Evolutionary conservation across 2,888 invertebrate genomes (phyloP), one percentile per base, ranked within the genome.

Genomic region (Ectemnius cavifrons): DNA sequence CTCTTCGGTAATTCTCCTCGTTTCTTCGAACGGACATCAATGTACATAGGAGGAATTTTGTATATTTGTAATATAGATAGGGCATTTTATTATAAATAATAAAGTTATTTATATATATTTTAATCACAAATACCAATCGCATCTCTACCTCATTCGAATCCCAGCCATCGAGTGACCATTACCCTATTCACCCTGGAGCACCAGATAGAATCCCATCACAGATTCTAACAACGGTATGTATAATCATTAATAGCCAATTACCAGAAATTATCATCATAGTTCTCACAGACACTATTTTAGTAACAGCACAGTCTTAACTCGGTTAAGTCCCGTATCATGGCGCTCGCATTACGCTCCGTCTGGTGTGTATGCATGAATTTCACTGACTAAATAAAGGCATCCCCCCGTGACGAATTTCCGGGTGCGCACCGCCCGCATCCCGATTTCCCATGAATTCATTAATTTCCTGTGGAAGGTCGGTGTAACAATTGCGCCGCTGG

Each of bases 11-110:
- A 83, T 68, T 76, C 83, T 84, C 82, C 37, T 82, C 79, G 84
- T 86, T 85, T 85, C 80, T 74, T 86, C 85, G 83, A 79, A 79
- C 76, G 79, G 76, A 78, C 79, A 77, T 84, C 81, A 80, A 82
- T 88, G 88, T 88, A 88, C 79, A 88, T 88, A 83, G 83, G 74
- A 81, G 86, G 82, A 87, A 82, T 87, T 88, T 88, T 88, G 87
- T 88, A 88, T 88, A 88, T 87, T 88, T 88, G 87, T 88, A 88
- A 87, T 79, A 88, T 88, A 88, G 87, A 86, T 88, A 88, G 87
- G 86, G 83, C 86, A 88, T 86, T 88, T 88, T 88, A 87, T 87
- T 84, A 88, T 86, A 87, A 85, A 87, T 85, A 87, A 87, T 87
- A 87, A 87, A 87, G 87, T 87, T 87, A 87, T 87, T 87, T 87